Conservation (phyloP, 2,113 vertebrate genomes). For the Capreolus pygargus region DNA sequence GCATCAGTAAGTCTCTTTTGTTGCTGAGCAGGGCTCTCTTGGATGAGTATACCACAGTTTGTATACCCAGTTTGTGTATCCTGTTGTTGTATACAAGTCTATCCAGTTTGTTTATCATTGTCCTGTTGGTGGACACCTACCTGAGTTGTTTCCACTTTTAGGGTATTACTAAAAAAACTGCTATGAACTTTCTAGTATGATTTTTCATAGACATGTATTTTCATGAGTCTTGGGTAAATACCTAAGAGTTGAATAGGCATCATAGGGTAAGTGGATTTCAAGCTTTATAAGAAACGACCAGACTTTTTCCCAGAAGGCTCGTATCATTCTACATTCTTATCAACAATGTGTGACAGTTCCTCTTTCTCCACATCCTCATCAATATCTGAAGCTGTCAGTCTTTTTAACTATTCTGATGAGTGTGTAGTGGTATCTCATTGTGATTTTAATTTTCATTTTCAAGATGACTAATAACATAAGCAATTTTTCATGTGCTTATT, state of each 20-base stretch:
- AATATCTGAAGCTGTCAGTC: neutral
- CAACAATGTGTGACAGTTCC: neutral
- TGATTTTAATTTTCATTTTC: constrained; percentile 11
- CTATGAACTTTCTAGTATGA: neutral
- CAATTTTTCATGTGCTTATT: neutral
- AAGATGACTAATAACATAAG: neutral
- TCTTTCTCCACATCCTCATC: neutral
- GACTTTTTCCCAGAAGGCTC: neutral
- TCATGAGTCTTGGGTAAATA: neutral
- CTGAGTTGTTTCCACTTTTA: neutral
- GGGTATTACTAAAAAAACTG: neutral
- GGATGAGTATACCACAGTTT: neutral
- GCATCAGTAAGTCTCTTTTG: neutral
- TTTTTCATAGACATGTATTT: constrained; percentile 10
- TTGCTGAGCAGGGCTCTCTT: neutral
- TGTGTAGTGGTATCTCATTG: neutral
- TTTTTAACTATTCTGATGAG: neutral
- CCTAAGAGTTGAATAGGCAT: neutral
- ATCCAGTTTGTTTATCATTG: neutral
- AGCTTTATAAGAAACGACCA: neutral
- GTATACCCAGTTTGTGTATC: neutral
- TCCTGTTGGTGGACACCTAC: neutral
- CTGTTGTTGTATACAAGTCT: neutral
- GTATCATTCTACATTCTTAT: neutral
- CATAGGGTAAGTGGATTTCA: neutral